These are phyloP conservation scores for Leuciscus waleckii DNA, from an alignment of 2,797 vertebrate genomes.

Conservation along the genomic window DNA sequence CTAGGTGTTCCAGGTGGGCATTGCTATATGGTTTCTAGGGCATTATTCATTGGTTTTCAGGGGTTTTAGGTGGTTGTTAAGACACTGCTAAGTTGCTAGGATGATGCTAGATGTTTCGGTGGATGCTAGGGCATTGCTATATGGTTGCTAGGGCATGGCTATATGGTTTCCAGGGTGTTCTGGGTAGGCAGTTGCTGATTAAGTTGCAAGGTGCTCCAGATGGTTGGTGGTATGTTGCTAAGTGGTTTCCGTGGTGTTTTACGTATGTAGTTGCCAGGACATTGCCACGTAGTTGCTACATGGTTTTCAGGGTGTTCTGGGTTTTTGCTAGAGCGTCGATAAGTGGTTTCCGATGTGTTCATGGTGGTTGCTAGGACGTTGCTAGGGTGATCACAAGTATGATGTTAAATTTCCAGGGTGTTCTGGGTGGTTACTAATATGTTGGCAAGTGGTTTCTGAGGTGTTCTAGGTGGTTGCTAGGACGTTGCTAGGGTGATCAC, in stretches of 20 bases:
- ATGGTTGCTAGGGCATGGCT: background rate
- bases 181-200: background rate
- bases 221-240: background rate
- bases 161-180: background rate
- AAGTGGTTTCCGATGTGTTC: background rate
- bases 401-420: background rate
- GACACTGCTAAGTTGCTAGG: background rate
- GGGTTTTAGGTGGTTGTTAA: too few species aligned
- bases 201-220: background rate
- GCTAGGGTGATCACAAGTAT: too few species aligned
- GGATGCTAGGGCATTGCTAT: background rate
- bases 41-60: too few species aligned
- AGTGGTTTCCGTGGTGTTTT: too few species aligned
- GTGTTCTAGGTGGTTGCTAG: background rate
- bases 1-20: background rate
- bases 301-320: background rate
- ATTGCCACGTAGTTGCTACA: background rate
- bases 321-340: too few species aligned
- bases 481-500: too few species aligned
- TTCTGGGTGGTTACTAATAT: background rate
- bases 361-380: background rate
- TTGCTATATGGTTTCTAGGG: too few species aligned
- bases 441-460: background rate
- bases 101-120: too few species aligned
- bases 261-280: background rate